phyloP scores from a whole-genome alignment of 2,888 invertebrate genomes.

The Cryptus viduatorius region DNA sequence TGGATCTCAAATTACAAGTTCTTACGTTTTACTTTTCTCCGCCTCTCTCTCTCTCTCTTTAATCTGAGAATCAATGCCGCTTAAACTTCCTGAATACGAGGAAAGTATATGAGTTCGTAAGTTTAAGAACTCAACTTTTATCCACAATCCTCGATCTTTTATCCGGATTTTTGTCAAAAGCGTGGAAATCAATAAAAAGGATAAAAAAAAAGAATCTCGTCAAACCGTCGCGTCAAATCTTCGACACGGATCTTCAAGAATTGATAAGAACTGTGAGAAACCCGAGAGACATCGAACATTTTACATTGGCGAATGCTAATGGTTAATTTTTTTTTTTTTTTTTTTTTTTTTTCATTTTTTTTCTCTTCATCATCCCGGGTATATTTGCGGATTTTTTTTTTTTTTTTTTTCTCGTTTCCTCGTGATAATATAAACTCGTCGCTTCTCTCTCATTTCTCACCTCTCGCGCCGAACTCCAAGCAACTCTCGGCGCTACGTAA shows the following conservation, averaged over 20 bases:
- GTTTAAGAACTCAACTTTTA: not conserved
- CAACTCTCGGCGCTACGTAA: slow-evolving; percentile 50
- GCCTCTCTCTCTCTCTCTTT: not conserved
- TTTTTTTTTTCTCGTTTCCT: not conserved
- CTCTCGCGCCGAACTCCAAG: slow-evolving; percentile 28
- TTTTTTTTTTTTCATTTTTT: slow-evolving; percentile 9
- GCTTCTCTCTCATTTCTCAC: slow-evolving; percentile 48
- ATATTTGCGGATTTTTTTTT: not conserved
- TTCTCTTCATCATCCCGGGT: slow-evolving; percentile 2
- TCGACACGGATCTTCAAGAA: slow-evolving; percentile 51
- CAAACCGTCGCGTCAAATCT: slow-evolving; percentile 21
- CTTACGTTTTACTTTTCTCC: not conserved
- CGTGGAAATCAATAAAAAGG: not conserved
- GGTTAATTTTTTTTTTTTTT: slow-evolving; percentile 5
- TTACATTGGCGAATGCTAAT: slow-evolving; percentile 38
- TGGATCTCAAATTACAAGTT: slow-evolving; percentile 5
- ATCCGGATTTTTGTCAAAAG: not conserved
- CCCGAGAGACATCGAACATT: slow-evolving; percentile 27
- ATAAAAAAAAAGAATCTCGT: not conserved
- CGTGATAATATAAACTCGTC: slow-evolving; percentile 6
- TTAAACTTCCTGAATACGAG: not conserved
- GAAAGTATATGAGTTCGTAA: not conserved
- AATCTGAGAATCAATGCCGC: not conserved
- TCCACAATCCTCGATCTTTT: not conserved
- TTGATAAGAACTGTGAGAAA: slow-evolving; percentile 47